phyloP scores from a whole-genome alignment of 2,113 vertebrate genomes.

The Gopherus flavomarginatus region DNA sequence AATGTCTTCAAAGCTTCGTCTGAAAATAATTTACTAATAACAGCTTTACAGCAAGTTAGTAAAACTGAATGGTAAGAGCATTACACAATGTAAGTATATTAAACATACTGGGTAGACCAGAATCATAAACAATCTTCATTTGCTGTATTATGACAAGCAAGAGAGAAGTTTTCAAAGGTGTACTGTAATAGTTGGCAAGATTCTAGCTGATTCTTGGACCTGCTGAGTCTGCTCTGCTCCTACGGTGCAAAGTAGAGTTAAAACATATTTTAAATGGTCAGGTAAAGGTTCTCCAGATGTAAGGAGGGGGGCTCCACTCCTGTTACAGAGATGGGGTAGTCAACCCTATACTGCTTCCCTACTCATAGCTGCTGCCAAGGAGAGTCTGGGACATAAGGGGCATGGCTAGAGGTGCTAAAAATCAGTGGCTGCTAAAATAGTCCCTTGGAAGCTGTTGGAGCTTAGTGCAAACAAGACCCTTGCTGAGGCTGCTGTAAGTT shows the following conservation, averaged over 20 bases:
- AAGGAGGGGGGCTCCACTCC: not conserved
- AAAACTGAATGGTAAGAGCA: not conserved
- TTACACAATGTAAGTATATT: not conserved
- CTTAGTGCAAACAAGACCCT: not conserved
- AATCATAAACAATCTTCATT: not conserved
- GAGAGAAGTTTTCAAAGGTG: not conserved
- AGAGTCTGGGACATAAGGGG: not conserved
- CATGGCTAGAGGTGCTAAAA: not conserved
- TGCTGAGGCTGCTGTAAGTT: not conserved
- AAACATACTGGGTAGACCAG: not conserved
- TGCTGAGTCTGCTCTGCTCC: not conserved
- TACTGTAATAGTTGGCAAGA: rapidly evolving
- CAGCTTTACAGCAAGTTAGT: not conserved
- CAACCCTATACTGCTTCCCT: no score
- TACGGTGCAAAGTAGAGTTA: not conserved
- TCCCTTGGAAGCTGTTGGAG: not conserved
- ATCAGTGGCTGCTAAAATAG: not conserved
- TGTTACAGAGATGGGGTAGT: not conserved
- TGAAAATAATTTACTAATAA: not conserved
- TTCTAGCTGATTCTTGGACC: rapidly evolving
- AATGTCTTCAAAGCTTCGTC: not conserved
- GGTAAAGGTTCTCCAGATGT: not conserved
- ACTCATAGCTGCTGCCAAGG: rapidly evolving
- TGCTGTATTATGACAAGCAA: not conserved
- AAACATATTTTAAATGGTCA: not conserved